Evolutionary conservation across 2,888 invertebrate species (phyloP).

Genomic region (Aspidiotus destructor): DNA sequence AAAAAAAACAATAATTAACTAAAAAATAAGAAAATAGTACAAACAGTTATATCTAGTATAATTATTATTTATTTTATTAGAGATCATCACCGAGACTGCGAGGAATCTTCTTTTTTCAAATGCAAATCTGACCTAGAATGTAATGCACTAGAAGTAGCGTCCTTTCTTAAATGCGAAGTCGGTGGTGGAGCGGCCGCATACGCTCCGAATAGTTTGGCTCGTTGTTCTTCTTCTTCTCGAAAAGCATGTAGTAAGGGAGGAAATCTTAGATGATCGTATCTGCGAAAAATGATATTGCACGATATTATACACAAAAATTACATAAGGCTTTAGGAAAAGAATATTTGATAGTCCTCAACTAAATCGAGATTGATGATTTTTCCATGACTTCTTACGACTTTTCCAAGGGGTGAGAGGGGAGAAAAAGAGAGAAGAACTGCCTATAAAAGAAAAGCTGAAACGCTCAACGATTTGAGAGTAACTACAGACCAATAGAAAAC

Average conservation of each 20-base stretch:
- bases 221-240: slow-evolving; percentile 59
- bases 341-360: no score
- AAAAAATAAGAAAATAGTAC: background rate
- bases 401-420: no score
- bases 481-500: no score
- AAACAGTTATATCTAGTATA: background rate
- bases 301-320: no score
- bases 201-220: slow-evolving; percentile 63
- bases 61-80: slow-evolving; percentile 8
- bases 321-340: no score
- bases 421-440: no score
- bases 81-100: slow-evolving; percentile 48
- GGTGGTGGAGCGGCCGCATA: slow-evolving; percentile 49
- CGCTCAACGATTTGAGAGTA: no score
- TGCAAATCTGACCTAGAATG: slow-evolving; percentile 45
- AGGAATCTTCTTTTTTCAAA: slow-evolving; percentile 50
- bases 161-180: slow-evolving; percentile 49
- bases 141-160: slow-evolving; percentile 45
- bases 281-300: slow-evolving; percentile 36
- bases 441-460: no score
- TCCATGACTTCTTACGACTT: no score
- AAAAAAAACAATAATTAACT: slow-evolving; percentile 6
- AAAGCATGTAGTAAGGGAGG: slow-evolving; percentile 69
- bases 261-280: slow-evolving; percentile 62
- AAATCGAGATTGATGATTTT: no score